Percentiles rank a stretch among this genome's conserved stretches.
Evolutionary conservation across 2,888 invertebrate genomes (phyloP).

Genomic region (Ganaspis brasiliensis): DNA sequence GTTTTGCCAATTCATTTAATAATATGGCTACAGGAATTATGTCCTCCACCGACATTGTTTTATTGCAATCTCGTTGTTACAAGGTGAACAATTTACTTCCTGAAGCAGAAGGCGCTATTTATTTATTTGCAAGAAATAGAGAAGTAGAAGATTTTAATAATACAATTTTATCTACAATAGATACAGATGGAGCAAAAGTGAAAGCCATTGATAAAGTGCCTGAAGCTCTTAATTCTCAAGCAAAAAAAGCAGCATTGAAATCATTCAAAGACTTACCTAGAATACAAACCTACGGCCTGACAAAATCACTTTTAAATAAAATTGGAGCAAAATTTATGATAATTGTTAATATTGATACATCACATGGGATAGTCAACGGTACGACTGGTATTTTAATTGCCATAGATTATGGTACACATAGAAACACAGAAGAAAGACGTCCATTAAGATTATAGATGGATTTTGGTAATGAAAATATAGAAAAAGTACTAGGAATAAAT

Average conservation of each 20-base stretch:
- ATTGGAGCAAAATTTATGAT: background rate
- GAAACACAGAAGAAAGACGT: background rate
- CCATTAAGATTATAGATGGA: background rate
- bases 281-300: background rate
- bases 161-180: too few relatives aligned
- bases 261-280: background rate
- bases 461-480: background rate
- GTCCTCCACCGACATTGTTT: background rate
- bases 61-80: background rate
- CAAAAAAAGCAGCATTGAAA: background rate
- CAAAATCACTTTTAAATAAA: conserved; percentile 4
- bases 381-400: background rate
- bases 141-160: background rate
- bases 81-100: background rate
- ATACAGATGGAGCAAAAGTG: conserved; percentile 2
- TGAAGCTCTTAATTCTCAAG: background rate
- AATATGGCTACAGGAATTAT: background rate
- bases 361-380: background rate
- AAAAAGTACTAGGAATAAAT: background rate
- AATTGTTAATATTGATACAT: background rate
- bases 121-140: background rate
- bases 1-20: too few relatives aligned
- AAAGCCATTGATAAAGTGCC: background rate
- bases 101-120: too few relatives aligned
- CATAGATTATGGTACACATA: background rate